Evolutionary conservation across 2,113 vertebrate species (phyloP).

Genomic region (Accipiter virgatus): DNA sequence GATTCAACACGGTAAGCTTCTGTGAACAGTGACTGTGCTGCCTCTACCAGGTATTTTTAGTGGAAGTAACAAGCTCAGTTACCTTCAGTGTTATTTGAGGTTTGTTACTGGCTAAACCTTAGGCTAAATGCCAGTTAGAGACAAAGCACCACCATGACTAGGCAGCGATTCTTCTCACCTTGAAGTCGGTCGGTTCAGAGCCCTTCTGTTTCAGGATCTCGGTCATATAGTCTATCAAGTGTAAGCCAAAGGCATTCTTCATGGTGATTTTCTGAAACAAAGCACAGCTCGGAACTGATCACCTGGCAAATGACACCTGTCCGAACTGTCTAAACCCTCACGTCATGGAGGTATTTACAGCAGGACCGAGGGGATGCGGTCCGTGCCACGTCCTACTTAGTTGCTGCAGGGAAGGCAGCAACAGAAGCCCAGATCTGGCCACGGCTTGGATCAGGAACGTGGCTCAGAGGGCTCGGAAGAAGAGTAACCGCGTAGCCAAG

Average conservation of each 20-base stretch:
- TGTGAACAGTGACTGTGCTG: neutral
- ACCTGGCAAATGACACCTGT: neutral
- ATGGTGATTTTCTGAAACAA: slow-evolving; percentile 92
- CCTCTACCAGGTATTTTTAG: neutral
- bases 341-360: neutral
- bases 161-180: slow-evolving; percentile 72
- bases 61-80: neutral
- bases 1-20: neutral
- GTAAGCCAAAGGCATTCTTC: slow-evolving; percentile 93
- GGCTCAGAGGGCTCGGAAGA: too few relatives aligned
- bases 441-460: rapidly evolving
- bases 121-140: neutral
- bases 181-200: slow-evolving; percentile 87
- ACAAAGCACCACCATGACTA: rapidly evolving
- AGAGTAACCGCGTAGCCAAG: rapidly evolving
- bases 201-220: slow-evolving; percentile 91
- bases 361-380: rapidly evolving
- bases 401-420: neutral
- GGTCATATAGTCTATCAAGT: slow-evolving; percentile 94
- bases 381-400: rapidly evolving
- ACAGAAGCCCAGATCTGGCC: rapidly evolving
- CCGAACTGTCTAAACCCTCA: neutral
- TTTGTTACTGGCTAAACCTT: neutral
- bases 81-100: neutral
- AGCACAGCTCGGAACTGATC: neutral